These are phyloP conservation scores for Syngnathoides biaculeatus DNA, from an alignment of 2,113 vertebrate species.

Conservation along the genomic window DNA sequence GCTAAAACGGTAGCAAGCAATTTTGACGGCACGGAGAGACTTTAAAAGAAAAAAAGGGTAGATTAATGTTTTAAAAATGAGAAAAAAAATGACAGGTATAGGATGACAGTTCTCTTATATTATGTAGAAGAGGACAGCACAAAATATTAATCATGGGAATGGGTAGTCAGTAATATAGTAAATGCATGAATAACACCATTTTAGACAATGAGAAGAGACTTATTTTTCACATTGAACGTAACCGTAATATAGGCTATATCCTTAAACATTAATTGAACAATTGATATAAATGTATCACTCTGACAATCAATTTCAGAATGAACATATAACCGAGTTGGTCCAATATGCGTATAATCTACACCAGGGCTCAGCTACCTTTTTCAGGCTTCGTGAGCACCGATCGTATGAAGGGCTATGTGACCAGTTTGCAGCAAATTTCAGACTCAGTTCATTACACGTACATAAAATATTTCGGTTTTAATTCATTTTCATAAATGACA, in stretches of 20 bases:
- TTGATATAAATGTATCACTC: neutral
- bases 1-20: slow-evolving; percentile 45
- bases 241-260: neutral
- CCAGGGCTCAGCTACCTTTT: no score
- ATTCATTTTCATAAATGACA: no score
- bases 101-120: slow-evolving; percentile 21
- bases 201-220: neutral
- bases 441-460: no score
- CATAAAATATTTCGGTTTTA: no score
- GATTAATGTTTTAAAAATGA: slow-evolving; percentile 58
- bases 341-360: neutral
- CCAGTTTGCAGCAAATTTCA: no score
- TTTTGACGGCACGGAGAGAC: slow-evolving; percentile 27
- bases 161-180: neutral
- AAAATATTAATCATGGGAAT: slow-evolving; percentile 7
- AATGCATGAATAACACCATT: neutral
- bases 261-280: neutral
- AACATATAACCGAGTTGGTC: neutral
- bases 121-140: neutral
- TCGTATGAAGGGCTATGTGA: no score
- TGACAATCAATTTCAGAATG: neutral
- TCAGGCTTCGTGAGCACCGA: no score
- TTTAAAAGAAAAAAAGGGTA: slow-evolving; percentile 41
- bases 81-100: no score
- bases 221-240: neutral